phyloP scores from a whole-genome alignment of 1,140 invertebrate species.

The Nomia melanderi region DNA sequence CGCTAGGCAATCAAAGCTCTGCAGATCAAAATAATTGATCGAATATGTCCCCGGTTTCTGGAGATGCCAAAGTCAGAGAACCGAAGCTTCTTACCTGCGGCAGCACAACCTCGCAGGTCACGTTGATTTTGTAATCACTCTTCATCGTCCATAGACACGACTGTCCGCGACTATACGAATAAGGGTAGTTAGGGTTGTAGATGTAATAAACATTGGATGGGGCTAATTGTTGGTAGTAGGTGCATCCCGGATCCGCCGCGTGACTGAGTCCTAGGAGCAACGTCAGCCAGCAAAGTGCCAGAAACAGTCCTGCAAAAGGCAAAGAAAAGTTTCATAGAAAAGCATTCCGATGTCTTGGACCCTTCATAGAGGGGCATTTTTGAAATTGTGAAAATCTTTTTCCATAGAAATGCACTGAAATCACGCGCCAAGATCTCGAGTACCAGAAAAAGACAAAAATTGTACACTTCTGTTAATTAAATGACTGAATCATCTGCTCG shows the following conservation, averaged over 20 bases:
- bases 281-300: conserved; percentile 5
- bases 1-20: conserved; percentile 66
- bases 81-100: conserved; percentile 77
- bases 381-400: no score
- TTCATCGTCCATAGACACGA: conserved; percentile 80
- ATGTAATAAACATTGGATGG: conserved; percentile 77
- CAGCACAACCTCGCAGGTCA: conserved; percentile 78
- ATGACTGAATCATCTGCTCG: no score
- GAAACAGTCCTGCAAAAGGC: neutral
- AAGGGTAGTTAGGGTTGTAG: conserved; percentile 80
- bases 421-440: no score
- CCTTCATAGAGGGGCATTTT: no score
- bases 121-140: conserved; percentile 78
- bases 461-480: no score
- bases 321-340: neutral
- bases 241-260: conserved; percentile 46
- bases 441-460: no score
- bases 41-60: neutral
- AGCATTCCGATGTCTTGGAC: neutral
- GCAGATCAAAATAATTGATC: neutral
- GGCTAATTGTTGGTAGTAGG: conserved; percentile 65
- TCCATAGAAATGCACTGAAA: no score
- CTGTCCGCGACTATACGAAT: conserved; percentile 71
- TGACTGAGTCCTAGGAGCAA: conserved; percentile 2
- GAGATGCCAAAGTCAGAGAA: no score